These are phyloP conservation scores for Cabera pusaria DNA, from an alignment of 2,888 invertebrate species.

Conservation along the genomic window DNA sequence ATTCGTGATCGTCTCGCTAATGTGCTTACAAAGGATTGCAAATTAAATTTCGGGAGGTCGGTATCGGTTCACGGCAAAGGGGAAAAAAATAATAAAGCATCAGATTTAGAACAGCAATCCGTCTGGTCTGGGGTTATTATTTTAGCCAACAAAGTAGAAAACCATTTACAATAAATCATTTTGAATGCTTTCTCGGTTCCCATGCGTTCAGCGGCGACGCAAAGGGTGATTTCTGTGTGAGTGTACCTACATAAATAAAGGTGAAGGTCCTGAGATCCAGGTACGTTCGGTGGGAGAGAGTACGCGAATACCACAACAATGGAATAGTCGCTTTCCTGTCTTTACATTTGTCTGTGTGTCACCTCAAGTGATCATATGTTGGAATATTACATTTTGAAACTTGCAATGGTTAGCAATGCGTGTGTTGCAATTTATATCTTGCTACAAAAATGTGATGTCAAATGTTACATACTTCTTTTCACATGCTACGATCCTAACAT, in stretches of 20 bases:
- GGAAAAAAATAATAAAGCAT: conserved; percentile 72
- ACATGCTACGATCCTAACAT: too few relatives aligned
- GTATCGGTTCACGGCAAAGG: conserved; percentile 57
- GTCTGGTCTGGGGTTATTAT: conserved; percentile 70
- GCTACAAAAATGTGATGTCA: too few relatives aligned
- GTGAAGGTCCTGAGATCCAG: conserved; percentile 78
- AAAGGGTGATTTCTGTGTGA: conserved; percentile 82
- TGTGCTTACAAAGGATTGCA: conserved; percentile 59
- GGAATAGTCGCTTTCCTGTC: conserved; percentile 32
- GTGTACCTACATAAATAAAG: conserved; percentile 76
- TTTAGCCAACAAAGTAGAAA: conserved; percentile 84
- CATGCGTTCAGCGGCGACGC: conserved; percentile 74
- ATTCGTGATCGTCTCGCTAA: conserved; percentile 41
- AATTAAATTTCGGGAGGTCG: conserved; percentile 61
- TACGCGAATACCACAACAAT: conserved; percentile 34
- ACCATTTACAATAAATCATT: conserved; percentile 84
- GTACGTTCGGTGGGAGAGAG: conserved; percentile 59
- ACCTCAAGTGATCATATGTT: too few relatives aligned
- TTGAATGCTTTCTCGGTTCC: conserved; percentile 81
- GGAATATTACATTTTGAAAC: too few relatives aligned
- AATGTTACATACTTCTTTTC: too few relatives aligned
- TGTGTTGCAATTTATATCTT: too few relatives aligned
- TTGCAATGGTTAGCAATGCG: too few relatives aligned
- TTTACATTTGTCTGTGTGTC: too few relatives aligned
- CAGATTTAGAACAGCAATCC: conserved; percentile 76